Base-by-base conservation (phyloP, 2,113 vertebrate species). In the Felis catus region DNA sequence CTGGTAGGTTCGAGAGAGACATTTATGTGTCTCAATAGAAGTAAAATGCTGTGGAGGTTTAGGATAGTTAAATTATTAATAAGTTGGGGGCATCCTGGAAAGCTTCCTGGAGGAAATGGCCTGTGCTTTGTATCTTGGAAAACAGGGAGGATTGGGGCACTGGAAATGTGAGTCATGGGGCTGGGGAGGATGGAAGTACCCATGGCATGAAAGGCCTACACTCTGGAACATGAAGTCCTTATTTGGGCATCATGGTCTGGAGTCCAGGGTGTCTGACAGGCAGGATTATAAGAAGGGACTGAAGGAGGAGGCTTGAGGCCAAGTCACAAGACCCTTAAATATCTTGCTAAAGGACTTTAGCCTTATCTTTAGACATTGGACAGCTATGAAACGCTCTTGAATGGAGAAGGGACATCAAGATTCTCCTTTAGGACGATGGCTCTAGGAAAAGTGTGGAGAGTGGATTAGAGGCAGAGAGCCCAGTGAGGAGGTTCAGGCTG, bases 111-210 rank as follows among this genome's bases (percentile, higher is more conserved):
- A 85, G 81, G 71, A 95, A 66, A 41, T 39, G 66, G 65, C 39
- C 21, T 89, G 18, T 89, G n/a, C 13, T 81, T 91, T 89, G n/a
- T 80, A 80, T 78, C 65, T 63, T 79, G 79, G 73, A 94, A 94
- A 93, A 68, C n/a, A 83, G 18, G 19, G 53, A 87, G 73, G 48
- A 27, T 9, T 25, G n/a, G 39, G n/a, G 14, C 13, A 12, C 31
- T 94, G 66, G 91, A 71, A 89, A 83, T 93, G 29, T 81, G 82
- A 68, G 58, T 81, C 68, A 53, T 89, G 66, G 63, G 41, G 29
- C n/a, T 48, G 61, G 39, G 19, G 36, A 79, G 29, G 3, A 45
- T 68, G 41, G 3, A 23, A 55, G 31, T n/a, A 41, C 74, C 48
- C 21, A 41, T 36, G 33, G 25, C 27, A 3, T 63, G 66, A 19